Percentiles rank a stretch among this genome's conserved stretches.
These are phyloP conservation scores for Agrotis segetum DNA, from an alignment of 2,888 invertebrate species.

Conservation along the genomic window DNA sequence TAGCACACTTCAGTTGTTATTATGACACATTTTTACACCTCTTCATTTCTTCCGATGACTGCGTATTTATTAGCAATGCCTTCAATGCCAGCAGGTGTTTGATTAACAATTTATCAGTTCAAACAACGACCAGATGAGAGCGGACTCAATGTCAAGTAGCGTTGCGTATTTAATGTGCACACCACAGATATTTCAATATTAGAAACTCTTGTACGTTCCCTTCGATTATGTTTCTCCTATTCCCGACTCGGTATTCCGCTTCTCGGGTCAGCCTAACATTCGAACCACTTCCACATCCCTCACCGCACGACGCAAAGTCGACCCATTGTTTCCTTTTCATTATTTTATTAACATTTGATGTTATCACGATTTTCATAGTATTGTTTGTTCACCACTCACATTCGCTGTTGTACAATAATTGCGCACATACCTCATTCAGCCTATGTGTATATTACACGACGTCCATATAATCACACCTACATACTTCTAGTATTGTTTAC, in stretches of 20 bases:
- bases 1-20: constrained; percentile 69
- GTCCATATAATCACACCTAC: constrained; percentile 63
- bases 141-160: constrained; percentile 72
- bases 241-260: constrained; percentile 42
- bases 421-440: constrained; percentile 68
- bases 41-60: constrained; percentile 70
- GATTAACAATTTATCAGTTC: constrained; percentile 73
- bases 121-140: constrained; percentile 70
- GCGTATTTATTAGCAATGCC: constrained; percentile 69
- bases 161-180: constrained; percentile 68
- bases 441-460: constrained; percentile 64
- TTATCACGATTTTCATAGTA: constrained; percentile 61
- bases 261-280: constrained; percentile 43
- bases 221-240: constrained; percentile 34
- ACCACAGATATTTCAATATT: constrained; percentile 63
- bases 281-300: constrained; percentile 72
- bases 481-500: constrained; percentile 66
- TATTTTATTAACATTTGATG: constrained; percentile 71
- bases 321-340: constrained; percentile 84
- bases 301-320: constrained; percentile 86
- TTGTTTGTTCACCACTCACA: constrained; percentile 64
- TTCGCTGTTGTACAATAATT: constrained; percentile 69
- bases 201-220: constrained; percentile 51
- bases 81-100: constrained; percentile 78
- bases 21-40: constrained; percentile 62